A percentile compares a stretch with the other conserved stretches of the same genome.
These are phyloP conservation scores for Hestina assimilis DNA, from an alignment of 1,140 invertebrate genomes.

Conservation along the genomic window DNA sequence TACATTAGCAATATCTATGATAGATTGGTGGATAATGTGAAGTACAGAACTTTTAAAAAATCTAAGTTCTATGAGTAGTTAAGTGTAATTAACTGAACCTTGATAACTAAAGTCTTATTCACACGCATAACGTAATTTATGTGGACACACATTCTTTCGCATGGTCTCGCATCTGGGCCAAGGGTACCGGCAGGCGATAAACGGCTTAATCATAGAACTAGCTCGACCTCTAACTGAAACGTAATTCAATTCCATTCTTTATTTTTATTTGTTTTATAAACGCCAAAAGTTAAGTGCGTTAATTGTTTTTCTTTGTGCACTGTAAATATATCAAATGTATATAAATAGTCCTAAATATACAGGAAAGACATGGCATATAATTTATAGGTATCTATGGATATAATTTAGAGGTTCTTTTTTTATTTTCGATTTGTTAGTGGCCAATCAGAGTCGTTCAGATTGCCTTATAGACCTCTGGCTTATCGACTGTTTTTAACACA, in stretches of 20 bases:
- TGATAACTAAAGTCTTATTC: background rate
- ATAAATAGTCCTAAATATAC: too few species aligned
- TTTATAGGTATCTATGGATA: too few species aligned
- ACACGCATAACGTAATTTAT: conserved; percentile 1
- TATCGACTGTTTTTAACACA: too few species aligned
- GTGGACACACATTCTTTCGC: conserved; percentile 1
- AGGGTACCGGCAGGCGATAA: conserved; percentile 14
- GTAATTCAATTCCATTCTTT: background rate
- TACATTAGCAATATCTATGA: too few species aligned
- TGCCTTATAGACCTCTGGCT: too few species aligned
- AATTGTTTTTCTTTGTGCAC: too few species aligned
- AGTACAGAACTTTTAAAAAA: background rate
- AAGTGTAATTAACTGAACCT: background rate
- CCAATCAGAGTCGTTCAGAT: too few species aligned
- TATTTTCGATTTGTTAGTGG: too few species aligned
- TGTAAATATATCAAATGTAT: too few species aligned
- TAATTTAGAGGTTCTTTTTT: too few species aligned
- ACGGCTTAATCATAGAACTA: conserved; percentile 7
- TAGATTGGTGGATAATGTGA: background rate
- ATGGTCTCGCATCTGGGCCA: conserved; percentile 19
- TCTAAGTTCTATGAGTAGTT: background rate
- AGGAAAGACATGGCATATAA: too few species aligned
- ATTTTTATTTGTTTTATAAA: background rate
- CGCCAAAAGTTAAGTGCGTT: background rate
- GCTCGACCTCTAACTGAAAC: background rate